phyloP scores from a whole-genome alignment of 1,140 invertebrate species.

The Philotrypesis tridentata region DNA sequence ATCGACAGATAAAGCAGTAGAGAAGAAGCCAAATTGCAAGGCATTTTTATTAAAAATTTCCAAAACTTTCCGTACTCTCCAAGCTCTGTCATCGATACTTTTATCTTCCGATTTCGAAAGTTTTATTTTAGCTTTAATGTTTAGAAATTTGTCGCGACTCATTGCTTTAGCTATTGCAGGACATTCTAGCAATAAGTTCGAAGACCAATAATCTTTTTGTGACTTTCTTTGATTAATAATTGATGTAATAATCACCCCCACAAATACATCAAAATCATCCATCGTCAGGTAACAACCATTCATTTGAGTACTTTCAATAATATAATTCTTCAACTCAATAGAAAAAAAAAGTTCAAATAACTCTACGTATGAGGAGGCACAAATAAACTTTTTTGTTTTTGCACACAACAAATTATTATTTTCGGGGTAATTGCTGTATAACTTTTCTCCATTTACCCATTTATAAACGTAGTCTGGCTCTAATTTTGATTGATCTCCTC shows the following conservation, averaged over 20 bases:
- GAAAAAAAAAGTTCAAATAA: slow-evolving; percentile 53
- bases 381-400: slow-evolving; percentile 43
- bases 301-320: slow-evolving; percentile 44
- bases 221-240: slow-evolving; percentile 50
- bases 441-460: slow-evolving; percentile 44
- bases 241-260: slow-evolving; percentile 50
- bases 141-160: slow-evolving; percentile 44
- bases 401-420: no score
- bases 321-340: slow-evolving; percentile 48
- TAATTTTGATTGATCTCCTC: slow-evolving; percentile 48
- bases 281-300: slow-evolving; percentile 42
- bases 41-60: slow-evolving; percentile 47
- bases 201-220: slow-evolving; percentile 49
- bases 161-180: slow-evolving; percentile 43
- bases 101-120: slow-evolving; percentile 28
- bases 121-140: slow-evolving; percentile 50
- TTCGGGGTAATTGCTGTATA: slow-evolving; percentile 45
- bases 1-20: no score
- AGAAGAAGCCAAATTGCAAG: no score
- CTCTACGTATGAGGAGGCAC: slow-evolving; percentile 39
- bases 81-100: slow-evolving; percentile 34
- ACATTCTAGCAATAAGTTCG: slow-evolving; percentile 34
- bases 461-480: slow-evolving; percentile 47
- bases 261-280: slow-evolving; percentile 49
- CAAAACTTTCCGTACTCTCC: slow-evolving; percentile 47